Base-by-base conservation (phyloP, 2,888 invertebrate species). In the Lapara coniferarum region DNA sequence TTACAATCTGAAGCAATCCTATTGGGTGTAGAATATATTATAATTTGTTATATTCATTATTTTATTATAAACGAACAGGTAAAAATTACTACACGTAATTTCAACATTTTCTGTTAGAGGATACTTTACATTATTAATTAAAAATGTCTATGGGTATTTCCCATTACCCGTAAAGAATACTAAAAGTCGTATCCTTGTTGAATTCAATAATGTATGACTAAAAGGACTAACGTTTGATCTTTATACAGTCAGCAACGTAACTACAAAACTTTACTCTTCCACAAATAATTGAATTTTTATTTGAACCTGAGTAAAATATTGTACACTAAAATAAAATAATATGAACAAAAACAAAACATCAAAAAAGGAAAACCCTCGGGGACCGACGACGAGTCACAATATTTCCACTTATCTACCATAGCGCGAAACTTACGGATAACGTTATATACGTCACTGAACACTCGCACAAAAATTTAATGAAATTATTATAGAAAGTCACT, bases 331-430 rank as follows among this genome's bases (percentile, higher is more conserved):
- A 5, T 56, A 56, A 25, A 13, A 16, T 10, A 6, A 37, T 37
- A 37, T 67, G 67, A 73, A 78, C 74, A 77, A 76, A 77, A 75
- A 80, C 79, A 78, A 80, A 80, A 78, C 76, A 79, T 78, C 78
- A 81, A 75, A 80, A 74, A 78, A 82, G 80, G 79, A 82, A 80
- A 83, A 79, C 77, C 75, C 80, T 76, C 77, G 79, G 81, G 80
- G 78, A 82, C 81, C 86, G 82, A 86, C 88, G 85, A 87, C 85
- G 85, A 88, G 89, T 88, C 88, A 87, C 86, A 85, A 87, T 66
- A 56, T 86, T 88, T 90, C 90, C 92, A 91, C 90, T 87, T 85
- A 89, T 87, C 81, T 81, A 78, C 83, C 85, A 88, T 89, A 90
- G 88, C 88, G 89, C 86, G 73, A 82, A 85, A 90, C 89, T 89